These are phyloP conservation scores for Microcebus jonahi DNA, from an alignment of 2,113 vertebrate genomes.

Conservation along the genomic window DNA sequence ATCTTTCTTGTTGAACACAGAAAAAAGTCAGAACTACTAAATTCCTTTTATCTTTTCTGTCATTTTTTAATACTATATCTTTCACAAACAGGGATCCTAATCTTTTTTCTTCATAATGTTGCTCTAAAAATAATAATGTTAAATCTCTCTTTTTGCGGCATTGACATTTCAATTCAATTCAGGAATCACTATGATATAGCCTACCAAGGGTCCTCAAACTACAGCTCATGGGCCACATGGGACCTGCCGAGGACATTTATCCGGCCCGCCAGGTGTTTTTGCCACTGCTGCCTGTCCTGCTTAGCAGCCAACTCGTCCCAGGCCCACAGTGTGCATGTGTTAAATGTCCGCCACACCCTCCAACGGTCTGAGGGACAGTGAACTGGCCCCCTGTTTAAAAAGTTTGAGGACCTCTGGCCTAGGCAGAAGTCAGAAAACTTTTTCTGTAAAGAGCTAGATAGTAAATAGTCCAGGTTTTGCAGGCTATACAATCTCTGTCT, in stretches of 20 bases:
- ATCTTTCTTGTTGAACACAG: slow-evolving; percentile 32
- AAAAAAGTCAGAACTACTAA: not conserved
- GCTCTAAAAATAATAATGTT: slow-evolving; percentile 10
- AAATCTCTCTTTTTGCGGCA: not conserved
- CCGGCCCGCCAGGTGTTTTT: no score
- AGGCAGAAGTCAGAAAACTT: not conserved
- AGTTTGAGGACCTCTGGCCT: no score
- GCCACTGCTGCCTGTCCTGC: no score
- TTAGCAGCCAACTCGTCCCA: no score
- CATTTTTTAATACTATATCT: not conserved
- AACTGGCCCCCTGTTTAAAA: no score
- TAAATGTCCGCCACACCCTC: no score
- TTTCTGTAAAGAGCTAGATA: not conserved
- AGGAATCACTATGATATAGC: not conserved
- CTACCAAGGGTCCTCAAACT: no score
- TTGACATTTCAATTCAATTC: slow-evolving; percentile 21
- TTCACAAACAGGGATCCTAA: not conserved
- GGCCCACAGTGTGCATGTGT: no score
- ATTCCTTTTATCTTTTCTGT: slow-evolving; percentile 4
- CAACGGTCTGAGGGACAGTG: no score
- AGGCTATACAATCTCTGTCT: not conserved
- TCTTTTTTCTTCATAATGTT: not conserved
- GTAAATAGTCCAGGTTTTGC: slow-evolving; percentile 11
- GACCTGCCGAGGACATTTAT: no score
- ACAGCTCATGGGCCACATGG: no score